Evolutionary conservation across 2,113 vertebrate genomes (phyloP).

Genomic region (Prolemur simus): DNA sequence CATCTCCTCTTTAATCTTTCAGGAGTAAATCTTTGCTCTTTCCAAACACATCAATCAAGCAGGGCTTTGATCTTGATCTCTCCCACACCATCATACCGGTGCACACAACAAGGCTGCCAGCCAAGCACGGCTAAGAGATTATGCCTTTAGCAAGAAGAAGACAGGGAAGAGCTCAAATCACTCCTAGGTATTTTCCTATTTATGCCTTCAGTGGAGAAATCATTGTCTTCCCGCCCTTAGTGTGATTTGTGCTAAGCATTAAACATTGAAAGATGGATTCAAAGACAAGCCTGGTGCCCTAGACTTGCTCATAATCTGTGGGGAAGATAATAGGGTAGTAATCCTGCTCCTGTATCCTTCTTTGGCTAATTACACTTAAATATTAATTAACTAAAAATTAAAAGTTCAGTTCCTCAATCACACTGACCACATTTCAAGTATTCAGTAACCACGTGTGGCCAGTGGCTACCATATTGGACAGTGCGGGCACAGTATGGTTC

Average conservation of each 20-base stretch:
- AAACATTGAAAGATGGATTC: background rate
- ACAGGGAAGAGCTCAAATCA: background rate
- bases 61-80: background rate
- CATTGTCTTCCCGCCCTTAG: background rate
- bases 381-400: background rate
- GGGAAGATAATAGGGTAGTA: background rate
- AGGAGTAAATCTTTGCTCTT: constrained; percentile 28
- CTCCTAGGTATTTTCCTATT: background rate
- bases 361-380: background rate
- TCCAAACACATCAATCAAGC: background rate
- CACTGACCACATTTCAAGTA: background rate
- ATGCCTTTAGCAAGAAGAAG: background rate
- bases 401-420: background rate
- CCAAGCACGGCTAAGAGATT: background rate
- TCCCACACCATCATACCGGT: background rate
- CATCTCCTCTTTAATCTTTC: background rate
- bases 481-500: background rate
- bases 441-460: background rate
- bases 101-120: background rate
- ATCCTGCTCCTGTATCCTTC: background rate
- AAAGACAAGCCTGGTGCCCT: background rate
- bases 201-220: background rate
- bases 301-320: background rate
- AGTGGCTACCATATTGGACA: background rate
- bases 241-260: background rate